phyloP scores from a whole-genome alignment of 1,140 invertebrate species.

The Hylaeus anthracinus region DNA sequence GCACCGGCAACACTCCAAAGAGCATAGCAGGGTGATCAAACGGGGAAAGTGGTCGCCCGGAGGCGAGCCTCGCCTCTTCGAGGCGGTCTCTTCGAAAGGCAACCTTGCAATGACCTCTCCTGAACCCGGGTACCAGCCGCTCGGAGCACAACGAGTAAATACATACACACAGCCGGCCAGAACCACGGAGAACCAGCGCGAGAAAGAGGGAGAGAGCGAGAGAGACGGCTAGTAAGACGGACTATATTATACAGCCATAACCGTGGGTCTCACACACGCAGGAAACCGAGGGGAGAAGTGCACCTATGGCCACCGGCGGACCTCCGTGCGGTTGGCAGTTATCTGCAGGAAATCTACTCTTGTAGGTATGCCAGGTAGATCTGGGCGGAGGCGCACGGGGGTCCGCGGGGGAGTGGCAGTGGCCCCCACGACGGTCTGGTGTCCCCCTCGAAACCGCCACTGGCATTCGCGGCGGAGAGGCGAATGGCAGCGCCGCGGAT shows the following conservation, averaged over 20 bases:
- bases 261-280: conserved; percentile 39
- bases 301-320: conserved; percentile 64
- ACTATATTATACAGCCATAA: conserved; percentile 54
- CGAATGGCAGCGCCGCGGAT: conserved; percentile 65
- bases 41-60: conserved; percentile 58
- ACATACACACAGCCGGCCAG: conserved; percentile 3
- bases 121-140: conserved; percentile 73
- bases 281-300: conserved; percentile 48
- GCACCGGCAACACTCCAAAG: conserved; percentile 47
- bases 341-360: conserved; percentile 79
- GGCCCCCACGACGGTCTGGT: conserved; percentile 39
- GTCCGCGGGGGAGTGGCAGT: conserved; percentile 9
- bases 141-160: conserved; percentile 1
- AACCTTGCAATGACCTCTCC: conserved; percentile 79
- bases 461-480: conserved; percentile 48
- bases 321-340: conserved; percentile 76
- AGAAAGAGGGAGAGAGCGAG: neutral
- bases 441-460: conserved; percentile 50
- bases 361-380: conserved; percentile 72
- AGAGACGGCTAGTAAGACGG: neutral
- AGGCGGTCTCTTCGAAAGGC: conserved; percentile 70
- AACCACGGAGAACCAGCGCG: neutral
- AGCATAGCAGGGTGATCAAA: conserved; percentile 56
- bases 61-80: conserved; percentile 46
- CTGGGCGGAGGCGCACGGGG: conserved; percentile 16